Evolutionary conservation across 2,797 vertebrate genomes (phyloP).

Genomic region (Capromys pilorides): DNA sequence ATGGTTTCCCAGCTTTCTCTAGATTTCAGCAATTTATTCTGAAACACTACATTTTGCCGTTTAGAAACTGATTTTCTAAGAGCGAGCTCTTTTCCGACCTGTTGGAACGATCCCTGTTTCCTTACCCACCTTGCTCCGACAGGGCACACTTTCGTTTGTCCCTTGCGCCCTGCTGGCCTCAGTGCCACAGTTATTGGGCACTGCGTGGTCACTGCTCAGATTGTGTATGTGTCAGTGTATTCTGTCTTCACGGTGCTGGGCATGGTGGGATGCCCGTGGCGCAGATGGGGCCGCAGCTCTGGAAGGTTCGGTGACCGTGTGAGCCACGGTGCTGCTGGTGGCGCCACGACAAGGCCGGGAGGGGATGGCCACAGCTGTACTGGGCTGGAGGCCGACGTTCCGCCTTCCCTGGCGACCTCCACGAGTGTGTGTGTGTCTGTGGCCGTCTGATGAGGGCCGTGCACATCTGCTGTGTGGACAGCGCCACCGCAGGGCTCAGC

Average conservation of each 20-base stretch:
- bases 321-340: not conserved
- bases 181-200: not conserved
- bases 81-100: not conserved
- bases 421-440: too few species aligned
- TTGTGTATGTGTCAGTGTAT: not conserved
- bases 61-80: not conserved
- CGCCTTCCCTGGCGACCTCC: not conserved
- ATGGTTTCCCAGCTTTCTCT: not conserved
- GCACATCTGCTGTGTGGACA: not conserved
- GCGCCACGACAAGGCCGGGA: not conserved
- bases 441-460: not conserved
- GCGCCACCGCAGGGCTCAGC: too few species aligned
- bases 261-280: not conserved
- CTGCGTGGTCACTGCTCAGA: not conserved
- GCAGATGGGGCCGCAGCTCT: not conserved
- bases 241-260: not conserved
- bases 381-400: too few species aligned
- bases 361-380: not conserved
- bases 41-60: not conserved
- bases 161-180: not conserved
- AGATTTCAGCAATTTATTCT: not conserved
- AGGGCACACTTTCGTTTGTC: not conserved
- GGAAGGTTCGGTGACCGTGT: not conserved
- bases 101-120: not conserved
- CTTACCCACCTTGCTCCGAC: not conserved